Base-by-base conservation (phyloP, 2,888 invertebrate genomes). In the Metacarcinus magister region DNA sequence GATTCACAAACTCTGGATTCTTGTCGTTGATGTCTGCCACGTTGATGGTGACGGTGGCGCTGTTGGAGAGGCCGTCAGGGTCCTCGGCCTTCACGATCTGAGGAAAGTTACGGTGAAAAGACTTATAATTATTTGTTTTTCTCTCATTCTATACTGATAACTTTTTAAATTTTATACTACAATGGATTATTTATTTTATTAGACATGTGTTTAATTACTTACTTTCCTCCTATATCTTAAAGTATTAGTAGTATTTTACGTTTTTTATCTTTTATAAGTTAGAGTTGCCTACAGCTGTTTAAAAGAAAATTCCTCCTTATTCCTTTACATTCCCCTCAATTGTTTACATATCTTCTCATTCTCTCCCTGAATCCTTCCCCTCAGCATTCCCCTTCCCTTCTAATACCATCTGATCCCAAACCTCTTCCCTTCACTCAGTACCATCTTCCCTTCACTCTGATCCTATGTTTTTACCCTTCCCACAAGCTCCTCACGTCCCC, bases 1-100 rank as follows among this genome's bases (percentile, higher is more conserved):
- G 98, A 39, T 98, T 98, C n/a, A 98, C 98, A 97, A 99, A 99
- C 97, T 98, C 98, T 0, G 99, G 99, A 97, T 99, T 99, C 97
- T 99, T 99, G 97, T 99, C 99, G 97, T 99, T 99, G 97, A 99
- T 99, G 97, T 99, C 99, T 0, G 99, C 99, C 0, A 99, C 99
- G 97, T 98, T 98, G 95, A 99, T 98, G 97, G 99, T 99, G 0
- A 99, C 98, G 0, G 98, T 99, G 0, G 99, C 98, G 0, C 98
- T 99, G 97, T 98, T 98, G 0, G 98, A 98, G 75, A 99, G 97
- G 91, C 98, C 98, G 0, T 99, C 99, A 44, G 98, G 98, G 97
- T 99, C 99, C 97, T 99, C 99, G 0, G 99, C 99, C 98, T 98
- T 98, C 94, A 99, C 98, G 97, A 98, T 98, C 98, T 98, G 97